A percentile compares a stretch with the other conserved stretches of the same genome.
These are phyloP conservation scores for Galagoides demidoff DNA, from an alignment of 2,797 vertebrate species.

Conservation along the genomic window DNA sequence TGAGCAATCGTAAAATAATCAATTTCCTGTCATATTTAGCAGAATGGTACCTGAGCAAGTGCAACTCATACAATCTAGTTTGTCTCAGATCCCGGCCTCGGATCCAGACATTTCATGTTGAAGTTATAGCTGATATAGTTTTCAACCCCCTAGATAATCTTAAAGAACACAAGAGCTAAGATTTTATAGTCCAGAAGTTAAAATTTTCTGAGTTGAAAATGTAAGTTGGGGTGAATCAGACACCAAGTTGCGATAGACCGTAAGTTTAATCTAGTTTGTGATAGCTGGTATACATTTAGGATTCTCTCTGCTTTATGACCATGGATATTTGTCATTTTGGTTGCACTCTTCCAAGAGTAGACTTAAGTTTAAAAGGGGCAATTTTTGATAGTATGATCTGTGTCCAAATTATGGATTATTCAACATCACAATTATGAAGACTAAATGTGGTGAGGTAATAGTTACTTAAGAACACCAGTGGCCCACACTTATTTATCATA, in stretches of 20 bases:
- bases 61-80: neutral
- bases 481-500: neutral
- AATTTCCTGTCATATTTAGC: neutral
- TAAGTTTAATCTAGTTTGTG: neutral
- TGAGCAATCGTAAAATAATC: neutral
- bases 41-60: neutral
- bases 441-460: neutral
- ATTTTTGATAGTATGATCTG: neutral
- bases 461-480: neutral
- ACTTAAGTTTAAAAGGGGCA: neutral
- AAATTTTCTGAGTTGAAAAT: neutral
- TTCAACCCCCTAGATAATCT: neutral
- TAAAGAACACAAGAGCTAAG: neutral
- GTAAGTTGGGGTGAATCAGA: neutral
- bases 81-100: neutral
- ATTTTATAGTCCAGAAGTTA: neutral
- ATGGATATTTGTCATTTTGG: neutral
- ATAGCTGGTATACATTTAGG: neutral
- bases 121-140: rapidly evolving
- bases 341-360: neutral
- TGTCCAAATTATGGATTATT: neutral
- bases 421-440: neutral
- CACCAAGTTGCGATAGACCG: neutral
- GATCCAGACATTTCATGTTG: too few species aligned
- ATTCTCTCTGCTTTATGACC: neutral